Evolutionary conservation across 2,113 vertebrate genomes (phyloP), one percentile per base, ranked within the genome.

Genomic region (Suricata suricatta): DNA sequence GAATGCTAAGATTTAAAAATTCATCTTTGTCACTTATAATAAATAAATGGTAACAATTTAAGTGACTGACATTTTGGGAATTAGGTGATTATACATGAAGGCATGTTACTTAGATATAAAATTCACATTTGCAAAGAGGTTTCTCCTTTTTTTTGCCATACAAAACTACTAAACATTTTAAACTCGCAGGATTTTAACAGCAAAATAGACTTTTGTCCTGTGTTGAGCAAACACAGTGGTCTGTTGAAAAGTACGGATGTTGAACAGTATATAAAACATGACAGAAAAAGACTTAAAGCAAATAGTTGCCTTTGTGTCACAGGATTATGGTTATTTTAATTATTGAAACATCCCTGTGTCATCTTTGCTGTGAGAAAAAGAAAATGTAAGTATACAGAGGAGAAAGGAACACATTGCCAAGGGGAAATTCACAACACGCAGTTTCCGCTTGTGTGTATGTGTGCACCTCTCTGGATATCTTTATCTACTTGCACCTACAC

Each of bases 11-110:
- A 2, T 72, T 83, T 83, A 92, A 79, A 38, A 81, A 52, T 76
- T 47, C 64, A 91, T 54, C 44, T 96, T 88, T 92, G 23, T 83
- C 41, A 84, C 57, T 47, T 79, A 68, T 52, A 97, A 86, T 44
- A 82, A 44, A 91, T 66, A 93, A 57, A 50, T 57, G 21, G 21
- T 82, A 94, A 69, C 15, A 69, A 33, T 38, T 81, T 60, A 69
- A 68, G 83, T 71, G 33, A 66, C 10, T 80, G 68, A 38, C n/a
- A 85, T 81, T 69, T 74, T 63, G 31, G 64, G 2, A 93, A 76
- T 85, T 93, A 64, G 41, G 44, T 93, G 15, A 69, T 2, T 44
- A 33, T 3, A 85, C 9, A 10, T 83, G 50, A 77, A 41, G 15
- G 21, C 16, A 38, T 44, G 13, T 74, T 69, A 83, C 23, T 6